Conservation (phyloP, 2,888 invertebrate genomes). For the Syrista parreyssii region DNA sequence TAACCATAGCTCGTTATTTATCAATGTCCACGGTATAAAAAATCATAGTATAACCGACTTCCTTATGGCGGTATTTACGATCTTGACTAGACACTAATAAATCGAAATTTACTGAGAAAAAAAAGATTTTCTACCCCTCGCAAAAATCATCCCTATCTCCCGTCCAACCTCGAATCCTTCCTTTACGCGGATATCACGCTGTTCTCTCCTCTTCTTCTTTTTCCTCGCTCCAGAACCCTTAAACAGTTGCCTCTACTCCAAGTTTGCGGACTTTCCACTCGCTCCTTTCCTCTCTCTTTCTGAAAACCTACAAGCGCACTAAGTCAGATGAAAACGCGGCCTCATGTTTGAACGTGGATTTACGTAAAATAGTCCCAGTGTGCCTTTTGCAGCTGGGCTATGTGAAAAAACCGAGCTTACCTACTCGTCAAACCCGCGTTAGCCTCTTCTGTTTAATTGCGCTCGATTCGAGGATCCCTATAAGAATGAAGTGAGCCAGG, state of each 20-base stretch:
- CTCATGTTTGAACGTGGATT: background rate
- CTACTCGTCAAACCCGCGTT: background rate
- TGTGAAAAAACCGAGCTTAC: background rate
- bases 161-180: background rate
- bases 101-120: background rate
- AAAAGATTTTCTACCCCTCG: background rate
- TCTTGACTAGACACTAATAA: background rate
- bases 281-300: background rate
- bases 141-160: background rate
- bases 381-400: background rate
- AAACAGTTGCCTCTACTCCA: background rate
- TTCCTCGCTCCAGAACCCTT: background rate
- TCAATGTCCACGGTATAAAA: background rate
- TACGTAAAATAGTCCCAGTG: background rate
- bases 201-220: background rate
- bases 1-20: background rate
- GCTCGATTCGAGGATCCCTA: background rate
- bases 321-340: background rate
- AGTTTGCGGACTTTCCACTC: background rate
- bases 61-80: background rate
- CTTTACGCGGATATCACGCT: background rate
- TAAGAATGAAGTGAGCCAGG: background rate
- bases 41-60: background rate
- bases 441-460: background rate
- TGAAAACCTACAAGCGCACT: background rate